Base-by-base conservation (phyloP, 2,888 invertebrate genomes). In the Pegoplata infirma region DNA sequence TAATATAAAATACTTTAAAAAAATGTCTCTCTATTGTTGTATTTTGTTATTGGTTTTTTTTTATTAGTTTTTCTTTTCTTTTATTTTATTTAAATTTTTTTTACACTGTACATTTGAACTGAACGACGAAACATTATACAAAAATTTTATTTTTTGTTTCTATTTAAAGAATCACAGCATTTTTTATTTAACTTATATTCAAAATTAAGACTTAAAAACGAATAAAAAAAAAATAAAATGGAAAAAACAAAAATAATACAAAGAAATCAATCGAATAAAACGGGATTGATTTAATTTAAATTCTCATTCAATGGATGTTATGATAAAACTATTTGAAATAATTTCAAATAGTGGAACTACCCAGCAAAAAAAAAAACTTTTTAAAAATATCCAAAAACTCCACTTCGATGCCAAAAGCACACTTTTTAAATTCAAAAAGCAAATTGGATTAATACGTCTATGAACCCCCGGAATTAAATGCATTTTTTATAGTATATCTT, bases 141-240 rank as follows among this genome's bases (percentile, higher is more conserved):
- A 67, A 77, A 75, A 32, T 53, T 47, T 49, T 66, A 16, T 16
- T 64, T 28, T 78, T 81, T 61, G 59, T 74, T 68, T 84, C 82
- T 83, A 86, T 75, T 85, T 84, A 84, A 84, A 84, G 84, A 84
- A 85, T 86, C 85, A 86, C 85, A 85, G 85, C 85, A 85, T 85
- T 85, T 84, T 84, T 71, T 55, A 63, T 36, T 80, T 69, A n/a
- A 76, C 68, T 76, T 76, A 76, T 73, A 69, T 67, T 72, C 55
- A 49, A 79, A 80, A 76, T 69, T 73, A 80, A 76, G 36, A 59
- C 75, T 55, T 59, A 76, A 53, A 69, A 32, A 71, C 36, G 56
- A 63, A 69, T 14, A 68, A 67, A 63, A 17, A 5, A 5, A 10
- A 23, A 2, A 47, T 47, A 49, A 19, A 32, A 10, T 32, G 2